Percentiles rank a stretch among this genome's conserved stretches.
Conservation (phyloP, 1,140 invertebrate genomes). For the Drosophila lacteicornis region DNA sequence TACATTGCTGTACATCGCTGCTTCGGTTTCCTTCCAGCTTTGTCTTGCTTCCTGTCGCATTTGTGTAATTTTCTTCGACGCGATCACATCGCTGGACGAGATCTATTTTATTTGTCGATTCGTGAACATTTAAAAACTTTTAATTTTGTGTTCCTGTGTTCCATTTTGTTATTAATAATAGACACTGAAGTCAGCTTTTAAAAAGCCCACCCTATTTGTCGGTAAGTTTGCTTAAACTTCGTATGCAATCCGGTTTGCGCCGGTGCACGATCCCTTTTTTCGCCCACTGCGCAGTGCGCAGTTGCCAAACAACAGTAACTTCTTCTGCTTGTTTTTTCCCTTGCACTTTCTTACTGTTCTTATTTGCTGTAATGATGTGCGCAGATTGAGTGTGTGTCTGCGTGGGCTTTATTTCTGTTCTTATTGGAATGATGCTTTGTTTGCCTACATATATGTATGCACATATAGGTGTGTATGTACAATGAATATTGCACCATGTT, state of each 20-base stretch:
- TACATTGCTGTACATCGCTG: slow-evolving; percentile 4
- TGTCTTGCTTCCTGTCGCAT: slow-evolving; percentile 48
- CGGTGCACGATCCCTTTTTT: slow-evolving; percentile 15
- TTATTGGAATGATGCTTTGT: slow-evolving; percentile 14
- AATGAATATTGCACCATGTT: no score
- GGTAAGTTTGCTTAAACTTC: slow-evolving; percentile 1
- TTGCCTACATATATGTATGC: background rate
- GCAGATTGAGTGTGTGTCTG: background rate
- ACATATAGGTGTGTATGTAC: background rate
- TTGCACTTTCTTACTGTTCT: slow-evolving; percentile 17
- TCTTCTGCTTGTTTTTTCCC: slow-evolving; percentile 10
- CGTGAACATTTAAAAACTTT: slow-evolving; percentile 8
- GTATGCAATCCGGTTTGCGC: slow-evolving; percentile 7
- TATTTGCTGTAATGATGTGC: slow-evolving; percentile 5
- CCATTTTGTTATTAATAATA: background rate
- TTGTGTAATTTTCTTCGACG: slow-evolving; percentile 40
- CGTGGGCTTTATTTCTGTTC: slow-evolving; percentile 8
- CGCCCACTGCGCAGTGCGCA: slow-evolving; percentile 17
- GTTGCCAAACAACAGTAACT: slow-evolving; percentile 14
- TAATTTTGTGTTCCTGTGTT: slow-evolving; percentile 7
- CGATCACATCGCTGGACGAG: slow-evolving; percentile 45
- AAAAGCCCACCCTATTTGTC: background rate
- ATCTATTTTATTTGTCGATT: background rate
- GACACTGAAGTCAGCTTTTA: background rate
- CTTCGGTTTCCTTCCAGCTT: slow-evolving; percentile 43